phyloP scores from a whole-genome alignment of 2,888 invertebrate species.

The Aquatica leii region DNA sequence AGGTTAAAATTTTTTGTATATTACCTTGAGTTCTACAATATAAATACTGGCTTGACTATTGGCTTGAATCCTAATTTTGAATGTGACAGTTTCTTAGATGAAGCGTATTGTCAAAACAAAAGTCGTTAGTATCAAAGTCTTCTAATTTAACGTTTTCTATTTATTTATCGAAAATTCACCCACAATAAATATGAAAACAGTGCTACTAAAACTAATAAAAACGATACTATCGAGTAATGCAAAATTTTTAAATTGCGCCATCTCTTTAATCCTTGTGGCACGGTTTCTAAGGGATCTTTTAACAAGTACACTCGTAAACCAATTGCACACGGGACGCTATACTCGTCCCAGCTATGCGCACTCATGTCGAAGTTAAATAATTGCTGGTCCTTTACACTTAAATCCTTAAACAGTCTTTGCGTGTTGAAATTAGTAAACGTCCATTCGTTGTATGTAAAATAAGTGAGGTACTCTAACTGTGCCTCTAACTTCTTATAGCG shows the following conservation, averaged over 20 bases:
- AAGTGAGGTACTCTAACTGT: constrained; percentile 67
- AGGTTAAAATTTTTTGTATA: too few relatives aligned
- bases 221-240: constrained; percentile 42
- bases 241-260: constrained; percentile 47
- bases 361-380: constrained; percentile 77
- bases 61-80: too few relatives aligned
- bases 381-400: constrained; percentile 60
- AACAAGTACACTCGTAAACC: constrained; percentile 78
- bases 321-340: constrained; percentile 71
- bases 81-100: too few relatives aligned
- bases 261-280: constrained; percentile 70
- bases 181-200: too few relatives aligned
- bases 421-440: constrained; percentile 64
- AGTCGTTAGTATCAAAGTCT: too few relatives aligned
- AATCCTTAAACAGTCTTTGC: constrained; percentile 63
- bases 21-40: too few relatives aligned
- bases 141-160: too few relatives aligned
- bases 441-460: constrained; percentile 79
- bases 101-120: too few relatives aligned
- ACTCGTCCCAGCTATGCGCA: constrained; percentile 75
- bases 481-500: background rate
- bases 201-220: background rate
- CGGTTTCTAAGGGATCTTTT: constrained; percentile 76
- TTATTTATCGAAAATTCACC: too few relatives aligned
- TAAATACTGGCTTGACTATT: too few relatives aligned